Base-by-base conservation (phyloP, 2,797 vertebrate species). In the Nannoperca obscura region DNA sequence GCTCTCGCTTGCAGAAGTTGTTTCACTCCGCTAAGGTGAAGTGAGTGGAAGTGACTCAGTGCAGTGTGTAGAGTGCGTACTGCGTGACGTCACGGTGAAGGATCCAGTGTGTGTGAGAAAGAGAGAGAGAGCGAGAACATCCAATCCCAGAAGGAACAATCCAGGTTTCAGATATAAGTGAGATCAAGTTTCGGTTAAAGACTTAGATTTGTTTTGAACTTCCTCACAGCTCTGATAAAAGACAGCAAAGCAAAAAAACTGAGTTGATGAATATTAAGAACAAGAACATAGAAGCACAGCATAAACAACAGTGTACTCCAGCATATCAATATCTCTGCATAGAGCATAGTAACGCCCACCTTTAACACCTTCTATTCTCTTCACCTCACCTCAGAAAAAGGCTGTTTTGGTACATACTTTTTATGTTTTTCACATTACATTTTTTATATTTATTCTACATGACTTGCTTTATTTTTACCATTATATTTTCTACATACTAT, bases 21-120 rank as follows among this genome's bases (percentile, higher is more conserved):
- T 86, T 87, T 83, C 59, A 75, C 75, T 86, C 75, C 55, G 73
- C 66, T 75, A 78, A 84, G 81, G 71, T 90, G 88, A 88, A 83
- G 75, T 76, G 89, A 88, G 80, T 82, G 73, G 76, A 88, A 86
- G 88, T 90, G 90, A 92, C 84, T 88, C 88, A 84, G 87, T 88
- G 84, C 83, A 71, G 81, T 75, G 85, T 83, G 86, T 88, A 69
- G 77, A 81, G 79, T 87, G 84, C 66, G 63, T 82, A 82, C 27
- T 69, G 68, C 3, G 76, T 89, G 88, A 91, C 80, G 83, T 92
- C 89, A 92, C 59, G 30, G 54, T 58, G 46, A 71, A 77, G 17
- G 63, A 77, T 61, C 59, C n/a, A 36, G 79, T 40, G 77, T 65
- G 4, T 49, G 57, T 68, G n/a, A 9, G 14, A 55, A 17, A 20